These are phyloP conservation scores for Apis dorsata DNA, from an alignment of 1,140 invertebrate genomes.

Conservation along the genomic window DNA sequence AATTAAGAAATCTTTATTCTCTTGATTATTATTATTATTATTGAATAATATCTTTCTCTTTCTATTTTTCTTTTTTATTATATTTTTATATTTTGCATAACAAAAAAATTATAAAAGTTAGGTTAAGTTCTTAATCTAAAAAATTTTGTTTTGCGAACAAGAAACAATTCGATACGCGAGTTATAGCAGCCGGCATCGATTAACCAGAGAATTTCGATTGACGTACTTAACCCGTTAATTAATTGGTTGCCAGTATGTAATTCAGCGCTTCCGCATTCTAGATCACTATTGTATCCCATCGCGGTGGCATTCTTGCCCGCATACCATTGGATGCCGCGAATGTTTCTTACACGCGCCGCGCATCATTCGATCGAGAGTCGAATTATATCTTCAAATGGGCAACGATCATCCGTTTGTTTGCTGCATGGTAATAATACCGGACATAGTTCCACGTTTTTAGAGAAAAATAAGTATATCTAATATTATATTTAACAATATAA, in stretches of 20 bases:
- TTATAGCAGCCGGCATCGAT: conserved; percentile 33
- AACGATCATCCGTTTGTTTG: neutral
- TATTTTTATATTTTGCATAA: too few relatives aligned
- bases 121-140: too few relatives aligned
- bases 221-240: conserved; percentile 49
- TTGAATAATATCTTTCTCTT: too few relatives aligned
- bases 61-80: too few relatives aligned
- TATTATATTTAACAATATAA: too few relatives aligned
- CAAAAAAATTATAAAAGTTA: too few relatives aligned
- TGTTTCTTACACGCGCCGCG: conserved; percentile 46
- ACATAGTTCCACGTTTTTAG: neutral
- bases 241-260: conserved; percentile 47
- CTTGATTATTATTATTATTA: too few relatives aligned
- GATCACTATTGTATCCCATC: conserved; percentile 50
- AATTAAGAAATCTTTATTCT: too few relatives aligned
- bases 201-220: conserved; percentile 48
- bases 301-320: conserved; percentile 40
- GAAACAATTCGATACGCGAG: neutral
- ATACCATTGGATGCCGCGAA: conserved; percentile 40
- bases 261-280: conserved; percentile 52
- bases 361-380: conserved; percentile 31
- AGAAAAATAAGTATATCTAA: neutral
- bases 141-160: neutral
- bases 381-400: conserved; percentile 16
- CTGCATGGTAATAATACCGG: neutral